Evolutionary conservation across 2,888 invertebrate species (phyloP), one percentile per base, ranked within the genome.

Genomic region (Unio pictorum): DNA sequence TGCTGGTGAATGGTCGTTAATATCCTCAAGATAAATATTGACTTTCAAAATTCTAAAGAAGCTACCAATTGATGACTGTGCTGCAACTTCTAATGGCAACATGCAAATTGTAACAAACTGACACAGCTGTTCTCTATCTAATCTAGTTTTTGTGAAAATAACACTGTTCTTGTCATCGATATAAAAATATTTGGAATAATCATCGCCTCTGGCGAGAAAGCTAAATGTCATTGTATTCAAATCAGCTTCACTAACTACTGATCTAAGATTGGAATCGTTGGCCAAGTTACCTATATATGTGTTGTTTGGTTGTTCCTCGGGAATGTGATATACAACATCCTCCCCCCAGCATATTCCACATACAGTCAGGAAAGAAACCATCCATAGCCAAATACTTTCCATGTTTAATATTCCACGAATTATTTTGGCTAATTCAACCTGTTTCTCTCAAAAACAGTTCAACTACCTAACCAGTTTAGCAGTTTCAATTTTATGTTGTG

Each of bases 1-100:
- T 30, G 67, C 72, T 11, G 86, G 86, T 15, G 81, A 71, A 73
- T 86, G 82, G 67, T 86, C 86, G 69, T 86, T 86, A 20, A 81
- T 69, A 66, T 86, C 86, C 57, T 82, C 71, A 11, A 86, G 72
- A 64, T 75, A 73, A 26, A 86, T 75, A 55, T 76, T 73, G 54
- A 84, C 78, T 64, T 81, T 79, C 67, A 85, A 77, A 63, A 83
- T 80, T 71, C 77, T 68, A 68, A 85, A 84, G 61, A 82, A 82
- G 58, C 75, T 79, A 11, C 77, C 79, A 17, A 78, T 67, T n/a
- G 71, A 69, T 61, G 81, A 80, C 66, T 81, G 76, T 30, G 75
- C 81, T 20, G 78, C 79, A 34, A 80, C 68, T 60, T 80, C 73
- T 34, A 82, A 45, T 34, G 60, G 65, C 15, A 79, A 45, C 56